Evolutionary conservation across 2,113 vertebrate species (phyloP).

Genomic region (Xyliphius kryptos): DNA sequence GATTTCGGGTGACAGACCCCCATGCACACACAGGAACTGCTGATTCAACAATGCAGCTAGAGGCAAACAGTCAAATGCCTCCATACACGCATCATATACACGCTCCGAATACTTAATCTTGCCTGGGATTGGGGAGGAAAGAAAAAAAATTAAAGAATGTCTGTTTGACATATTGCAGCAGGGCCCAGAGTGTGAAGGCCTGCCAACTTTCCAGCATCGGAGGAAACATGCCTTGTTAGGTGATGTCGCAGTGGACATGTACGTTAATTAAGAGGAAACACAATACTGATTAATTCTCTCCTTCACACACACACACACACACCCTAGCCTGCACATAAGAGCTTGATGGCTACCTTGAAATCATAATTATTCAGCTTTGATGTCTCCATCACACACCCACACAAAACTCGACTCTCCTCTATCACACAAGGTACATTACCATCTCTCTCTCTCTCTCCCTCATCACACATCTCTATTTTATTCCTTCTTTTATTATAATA

Average conservation of each 20-base stretch:
- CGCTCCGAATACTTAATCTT: constrained; percentile 98
- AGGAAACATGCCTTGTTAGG: constrained; percentile 33
- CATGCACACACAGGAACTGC: constrained; percentile 97
- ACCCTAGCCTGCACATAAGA: too few species aligned
- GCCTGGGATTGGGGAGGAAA: constrained; percentile 64
- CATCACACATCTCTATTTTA: too few species aligned
- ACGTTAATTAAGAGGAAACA: constrained; percentile 29
- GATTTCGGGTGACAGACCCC: constrained; percentile 94
- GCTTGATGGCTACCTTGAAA: too few species aligned
- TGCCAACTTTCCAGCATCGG: constrained; percentile 33
- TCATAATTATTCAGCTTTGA: too few species aligned
- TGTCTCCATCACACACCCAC: too few species aligned
- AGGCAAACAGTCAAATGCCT: constrained; percentile 95
- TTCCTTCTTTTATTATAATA: too few species aligned
- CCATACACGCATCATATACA: constrained; percentile 97
- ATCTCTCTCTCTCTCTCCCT: too few species aligned
- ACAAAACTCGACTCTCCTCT: too few species aligned
- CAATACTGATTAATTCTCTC: constrained; percentile 12
- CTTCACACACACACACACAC: not conserved
- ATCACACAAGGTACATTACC: too few species aligned
- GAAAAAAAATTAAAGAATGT: constrained; percentile 15
- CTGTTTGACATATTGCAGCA: constrained; percentile 28
- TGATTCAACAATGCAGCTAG: constrained; percentile 97
- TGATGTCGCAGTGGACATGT: constrained; percentile 15
- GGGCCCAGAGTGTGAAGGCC: constrained; percentile 14